These are phyloP conservation scores for Tyria jacobaeae DNA, from an alignment of 2,888 invertebrate species.

Conservation along the genomic window DNA sequence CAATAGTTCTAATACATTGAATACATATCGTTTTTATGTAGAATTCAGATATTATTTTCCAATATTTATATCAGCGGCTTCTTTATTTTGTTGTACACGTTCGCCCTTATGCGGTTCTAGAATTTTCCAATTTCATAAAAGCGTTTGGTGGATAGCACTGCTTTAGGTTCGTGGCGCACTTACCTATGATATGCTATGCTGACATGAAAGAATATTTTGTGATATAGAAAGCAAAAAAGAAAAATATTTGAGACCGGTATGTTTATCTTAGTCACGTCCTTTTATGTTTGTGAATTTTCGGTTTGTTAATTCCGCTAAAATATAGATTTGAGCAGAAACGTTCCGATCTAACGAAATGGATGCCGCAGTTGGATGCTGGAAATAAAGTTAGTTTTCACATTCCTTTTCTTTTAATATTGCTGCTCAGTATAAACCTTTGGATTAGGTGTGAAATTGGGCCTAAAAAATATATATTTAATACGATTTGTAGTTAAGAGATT, in stretches of 20 bases:
- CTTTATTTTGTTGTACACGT: conserved; percentile 41
- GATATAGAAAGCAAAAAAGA: not conserved
- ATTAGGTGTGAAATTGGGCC: too few species aligned
- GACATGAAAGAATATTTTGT: conserved; percentile 2
- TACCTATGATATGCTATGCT: not conserved
- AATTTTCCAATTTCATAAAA: conserved; percentile 52
- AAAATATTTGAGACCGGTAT: not conserved
- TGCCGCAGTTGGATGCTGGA: too few species aligned
- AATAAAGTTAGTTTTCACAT: too few species aligned
- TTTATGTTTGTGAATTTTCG: not conserved
- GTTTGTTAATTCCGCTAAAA: too few species aligned
- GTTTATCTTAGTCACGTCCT: not conserved
- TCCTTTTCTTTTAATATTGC: too few species aligned
- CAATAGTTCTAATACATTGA: conserved; percentile 48
- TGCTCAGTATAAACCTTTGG: too few species aligned
- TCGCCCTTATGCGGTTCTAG: conserved; percentile 35
- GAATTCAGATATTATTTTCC: conserved; percentile 45
- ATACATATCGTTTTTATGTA: conserved; percentile 28
- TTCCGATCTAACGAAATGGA: too few species aligned
- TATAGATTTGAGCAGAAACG: too few species aligned
- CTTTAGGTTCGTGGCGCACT: conserved; percentile 5
- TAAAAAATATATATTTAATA: too few species aligned
- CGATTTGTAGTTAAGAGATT: too few species aligned
- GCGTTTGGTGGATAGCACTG: conserved; percentile 29
- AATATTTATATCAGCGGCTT: conserved; percentile 44